These are phyloP conservation scores for Protobothrops flavoviridis DNA, from an alignment of 2,113 vertebrate species.

Conservation along the genomic window DNA sequence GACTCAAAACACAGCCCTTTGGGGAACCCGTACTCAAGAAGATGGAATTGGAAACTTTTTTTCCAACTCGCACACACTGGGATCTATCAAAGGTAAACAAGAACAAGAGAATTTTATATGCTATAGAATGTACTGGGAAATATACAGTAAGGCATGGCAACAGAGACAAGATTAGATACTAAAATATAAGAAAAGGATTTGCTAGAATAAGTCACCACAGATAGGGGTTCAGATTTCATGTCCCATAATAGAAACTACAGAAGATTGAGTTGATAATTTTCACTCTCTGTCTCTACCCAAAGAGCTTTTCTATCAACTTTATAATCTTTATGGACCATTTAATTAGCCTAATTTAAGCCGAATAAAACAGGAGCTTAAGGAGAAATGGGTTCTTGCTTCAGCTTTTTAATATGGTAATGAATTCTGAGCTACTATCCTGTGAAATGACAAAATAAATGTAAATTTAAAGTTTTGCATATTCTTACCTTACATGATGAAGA, in stretches of 20 bases:
- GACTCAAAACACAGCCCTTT: no score
- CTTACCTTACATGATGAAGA: background rate
- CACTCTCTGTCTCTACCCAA: conserved; percentile 51
- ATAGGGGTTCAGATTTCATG: conserved; percentile 57
- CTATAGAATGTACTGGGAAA: conserved; percentile 23
- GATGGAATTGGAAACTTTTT: no score
- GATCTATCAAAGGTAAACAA: conserved; percentile 32
- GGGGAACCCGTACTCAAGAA: no score
- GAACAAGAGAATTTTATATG: conserved; percentile 4
- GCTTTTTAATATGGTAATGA: conserved; percentile 1
- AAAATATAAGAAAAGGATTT: conserved; percentile 55
- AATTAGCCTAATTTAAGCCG: conserved; percentile 47
- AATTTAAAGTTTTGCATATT: background rate
- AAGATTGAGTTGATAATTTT: conserved; percentile 55
- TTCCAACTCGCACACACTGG: no score
- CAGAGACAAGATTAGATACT: conserved; percentile 11
- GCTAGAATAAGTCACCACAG: conserved; percentile 61
- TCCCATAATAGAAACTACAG: conserved; percentile 47
- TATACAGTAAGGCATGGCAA: background rate
- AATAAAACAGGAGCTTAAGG: conserved; percentile 47
- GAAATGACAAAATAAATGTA: background rate
- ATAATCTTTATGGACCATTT: conserved; percentile 21
- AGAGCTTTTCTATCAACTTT: conserved; percentile 53
- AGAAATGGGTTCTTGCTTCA: conserved; percentile 38
- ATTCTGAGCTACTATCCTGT: conserved; percentile 10